phyloP scores from a whole-genome alignment of 1,140 invertebrate genomes.

The Patella vulgata region DNA sequence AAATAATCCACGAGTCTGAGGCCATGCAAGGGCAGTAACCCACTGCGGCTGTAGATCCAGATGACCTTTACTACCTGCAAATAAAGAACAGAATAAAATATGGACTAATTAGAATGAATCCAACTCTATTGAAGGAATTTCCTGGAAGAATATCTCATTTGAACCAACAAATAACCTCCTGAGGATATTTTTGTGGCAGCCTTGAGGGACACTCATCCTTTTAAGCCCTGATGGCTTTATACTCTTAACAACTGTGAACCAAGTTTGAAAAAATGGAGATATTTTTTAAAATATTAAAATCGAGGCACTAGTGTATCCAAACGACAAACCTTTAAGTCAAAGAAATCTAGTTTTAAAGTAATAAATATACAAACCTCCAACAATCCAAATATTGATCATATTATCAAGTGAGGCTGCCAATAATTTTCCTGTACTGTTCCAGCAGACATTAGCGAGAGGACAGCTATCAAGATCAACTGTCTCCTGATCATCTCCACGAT shows the following conservation, averaged over 20 bases:
- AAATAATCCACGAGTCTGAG: constrained; percentile 59
- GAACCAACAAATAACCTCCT: too few species aligned
- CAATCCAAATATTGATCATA: constrained; percentile 73
- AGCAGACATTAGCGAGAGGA: constrained; percentile 69
- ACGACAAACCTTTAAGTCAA: too few species aligned
- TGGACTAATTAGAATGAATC: neutral
- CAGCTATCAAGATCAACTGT: constrained; percentile 71
- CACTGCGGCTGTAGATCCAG: constrained; percentile 57
- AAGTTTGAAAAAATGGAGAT: too few species aligned
- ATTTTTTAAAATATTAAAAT: too few species aligned
- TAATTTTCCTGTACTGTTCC: constrained; percentile 71
- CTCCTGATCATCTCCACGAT: constrained; percentile 68
- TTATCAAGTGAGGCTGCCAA: constrained; percentile 72
- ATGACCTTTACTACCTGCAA: constrained; percentile 66
- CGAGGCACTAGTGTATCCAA: too few species aligned
- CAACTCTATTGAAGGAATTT: too few species aligned
- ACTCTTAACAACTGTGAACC: too few species aligned
- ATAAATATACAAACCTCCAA: constrained; percentile 58
- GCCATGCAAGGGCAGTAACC: constrained; percentile 70
- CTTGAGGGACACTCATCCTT: too few species aligned
- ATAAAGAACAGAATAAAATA: constrained; percentile 59
- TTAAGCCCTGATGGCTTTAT: too few species aligned
- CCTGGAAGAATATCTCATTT: too few species aligned
- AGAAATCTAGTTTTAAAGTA: too few species aligned
- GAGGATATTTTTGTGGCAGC: too few species aligned